Evolutionary conservation across 2,113 vertebrate genomes (phyloP).

Genomic region (Synchiropus splendidus): DNA sequence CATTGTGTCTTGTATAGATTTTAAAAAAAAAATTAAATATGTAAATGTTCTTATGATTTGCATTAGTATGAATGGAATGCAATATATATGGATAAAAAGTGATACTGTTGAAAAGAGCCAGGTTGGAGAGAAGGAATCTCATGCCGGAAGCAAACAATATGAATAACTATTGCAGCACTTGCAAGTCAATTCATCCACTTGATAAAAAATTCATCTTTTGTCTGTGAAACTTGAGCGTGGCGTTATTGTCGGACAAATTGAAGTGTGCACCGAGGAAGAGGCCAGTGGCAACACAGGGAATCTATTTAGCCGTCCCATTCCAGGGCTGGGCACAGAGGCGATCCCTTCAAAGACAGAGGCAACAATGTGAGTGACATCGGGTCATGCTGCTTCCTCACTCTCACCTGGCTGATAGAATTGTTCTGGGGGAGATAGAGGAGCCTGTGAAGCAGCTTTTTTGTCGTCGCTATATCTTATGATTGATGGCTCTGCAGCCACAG

Average conservation of each 20-base stretch:
- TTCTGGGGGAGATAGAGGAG: conserved; percentile 84
- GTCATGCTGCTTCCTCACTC: conserved; percentile 84
- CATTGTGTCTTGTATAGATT: too few species aligned
- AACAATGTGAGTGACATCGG: conserved; percentile 95
- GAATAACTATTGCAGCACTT: conserved; percentile 79
- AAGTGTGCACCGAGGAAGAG: conserved; percentile 79
- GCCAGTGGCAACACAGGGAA: conserved; percentile 79
- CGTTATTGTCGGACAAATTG: conserved; percentile 97
- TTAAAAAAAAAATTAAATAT: too few species aligned
- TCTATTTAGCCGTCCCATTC: conserved; percentile 93
- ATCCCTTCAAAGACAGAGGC: conserved; percentile 87
- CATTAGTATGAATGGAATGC: too few species aligned
- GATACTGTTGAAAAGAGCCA: too few species aligned
- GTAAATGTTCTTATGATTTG: too few species aligned
- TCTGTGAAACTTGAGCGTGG: conserved; percentile 75
- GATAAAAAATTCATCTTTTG: conserved; percentile 94
- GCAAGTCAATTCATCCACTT: conserved; percentile 79
- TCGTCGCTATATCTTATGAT: conserved; percentile 96
- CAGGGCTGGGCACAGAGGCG: conserved; percentile 77
- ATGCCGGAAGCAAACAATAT: conserved; percentile 26
- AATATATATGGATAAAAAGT: too few species aligned
- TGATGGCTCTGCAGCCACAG: conserved; percentile 98
- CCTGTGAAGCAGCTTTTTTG: conserved; percentile 89
- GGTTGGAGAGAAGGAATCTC: too few species aligned
- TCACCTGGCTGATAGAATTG: conserved; percentile 95